These are phyloP conservation scores for Ophthalmolycus amberensis DNA, from an alignment of 2,113 vertebrate genomes.

Conservation along the genomic window DNA sequence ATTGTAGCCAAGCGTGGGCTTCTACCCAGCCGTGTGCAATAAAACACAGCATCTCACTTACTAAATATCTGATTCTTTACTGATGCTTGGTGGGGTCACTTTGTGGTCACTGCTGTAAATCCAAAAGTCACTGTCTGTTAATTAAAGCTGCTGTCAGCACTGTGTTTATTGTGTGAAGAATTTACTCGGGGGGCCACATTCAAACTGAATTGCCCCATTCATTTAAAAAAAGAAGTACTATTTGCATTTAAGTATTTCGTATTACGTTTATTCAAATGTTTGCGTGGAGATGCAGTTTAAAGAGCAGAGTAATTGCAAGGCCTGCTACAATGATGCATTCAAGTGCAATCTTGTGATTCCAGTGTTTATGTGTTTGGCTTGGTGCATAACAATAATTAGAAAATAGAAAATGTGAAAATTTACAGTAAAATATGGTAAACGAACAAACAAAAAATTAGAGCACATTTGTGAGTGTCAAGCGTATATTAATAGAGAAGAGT, in stretches of 20 bases:
- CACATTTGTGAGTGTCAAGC: neutral
- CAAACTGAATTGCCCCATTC: neutral
- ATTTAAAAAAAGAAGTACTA: neutral
- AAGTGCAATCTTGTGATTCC: constrained; percentile 11
- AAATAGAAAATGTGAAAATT: neutral
- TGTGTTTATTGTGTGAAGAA: neutral
- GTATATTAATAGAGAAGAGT: neutral
- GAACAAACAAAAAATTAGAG: neutral
- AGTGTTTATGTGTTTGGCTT: neutral
- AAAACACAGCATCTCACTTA: constrained; percentile 26
- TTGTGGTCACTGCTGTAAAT: constrained; percentile 32
- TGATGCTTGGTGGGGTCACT: constrained; percentile 13
- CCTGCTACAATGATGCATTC: neutral
- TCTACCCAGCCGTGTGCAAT: constrained; percentile 29
- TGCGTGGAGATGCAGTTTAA: neutral
- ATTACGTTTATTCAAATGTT: neutral
- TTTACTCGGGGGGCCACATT: neutral
- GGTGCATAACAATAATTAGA: neutral
- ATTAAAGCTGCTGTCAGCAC: constrained; percentile 10
- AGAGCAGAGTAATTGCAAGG: constrained; percentile 1
- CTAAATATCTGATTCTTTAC: constrained; percentile 34
- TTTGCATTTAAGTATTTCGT: neutral
- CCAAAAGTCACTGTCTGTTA: constrained; percentile 13
- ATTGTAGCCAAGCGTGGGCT: constrained; percentile 1
- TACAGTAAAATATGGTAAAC: neutral